These are phyloP conservation scores for Acanthoscelides obtectus DNA, from an alignment of 2,888 invertebrate genomes.

Conservation along the genomic window DNA sequence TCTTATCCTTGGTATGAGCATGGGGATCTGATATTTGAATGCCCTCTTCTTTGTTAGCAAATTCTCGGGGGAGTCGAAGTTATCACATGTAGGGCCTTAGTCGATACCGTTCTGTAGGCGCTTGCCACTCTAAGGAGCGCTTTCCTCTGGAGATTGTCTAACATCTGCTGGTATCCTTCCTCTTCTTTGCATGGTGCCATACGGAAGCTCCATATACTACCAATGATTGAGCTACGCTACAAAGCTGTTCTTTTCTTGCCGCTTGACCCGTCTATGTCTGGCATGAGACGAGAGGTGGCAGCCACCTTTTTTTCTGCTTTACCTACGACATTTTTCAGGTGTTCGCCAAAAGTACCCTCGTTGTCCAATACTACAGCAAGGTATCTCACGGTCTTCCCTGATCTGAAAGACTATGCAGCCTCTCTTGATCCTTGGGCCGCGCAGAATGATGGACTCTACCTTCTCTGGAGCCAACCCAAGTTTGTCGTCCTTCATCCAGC, in stretches of 20 bases:
- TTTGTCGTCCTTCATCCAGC: conserved; percentile 6
- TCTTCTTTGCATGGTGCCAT: conserved; percentile 8
- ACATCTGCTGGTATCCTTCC: too few relatives aligned
- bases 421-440: conserved; percentile 5
- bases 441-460: conserved; percentile 8
- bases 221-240: conserved; percentile 10
- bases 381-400: too few relatives aligned
- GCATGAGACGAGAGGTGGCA: conserved; percentile 9
- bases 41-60: too few relatives aligned
- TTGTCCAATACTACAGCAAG: conserved; percentile 6
- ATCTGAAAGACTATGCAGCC: too few relatives aligned
- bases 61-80: too few relatives aligned
- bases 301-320: conserved; percentile 6
- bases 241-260: conserved; percentile 7
- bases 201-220: conserved; percentile 17
- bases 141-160: too few relatives aligned
- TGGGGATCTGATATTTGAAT: too few relatives aligned
- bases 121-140: too few relatives aligned
- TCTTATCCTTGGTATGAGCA: too few relatives aligned
- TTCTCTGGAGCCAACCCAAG: conserved; percentile 11
- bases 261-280: conserved; percentile 17
- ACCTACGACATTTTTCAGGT: neutral
- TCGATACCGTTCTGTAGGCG: too few relatives aligned
- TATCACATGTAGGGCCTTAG: too few relatives aligned
- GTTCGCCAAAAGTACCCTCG: conserved; percentile 5